Evolutionary conservation across 1,140 invertebrate species (phyloP), one percentile per base, ranked within the genome.

Genomic region (Trachymyrmex septentrionalis): DNA sequence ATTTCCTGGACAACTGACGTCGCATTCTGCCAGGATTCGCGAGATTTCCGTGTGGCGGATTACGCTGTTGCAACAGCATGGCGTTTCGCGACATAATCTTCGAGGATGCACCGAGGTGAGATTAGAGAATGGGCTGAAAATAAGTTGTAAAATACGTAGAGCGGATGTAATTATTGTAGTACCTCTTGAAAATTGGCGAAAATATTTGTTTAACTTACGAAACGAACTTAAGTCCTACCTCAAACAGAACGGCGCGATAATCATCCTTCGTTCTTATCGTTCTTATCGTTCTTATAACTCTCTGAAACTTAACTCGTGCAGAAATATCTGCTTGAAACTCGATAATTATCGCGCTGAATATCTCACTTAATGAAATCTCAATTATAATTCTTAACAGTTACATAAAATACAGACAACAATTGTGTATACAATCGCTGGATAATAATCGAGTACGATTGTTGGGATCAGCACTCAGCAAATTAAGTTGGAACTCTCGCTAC

Each of bases 1-100:
- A 71, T 81, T 59, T 44, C 50, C 78, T 30, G 64, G 53, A 71
- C 64, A 59, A 50, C 30, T 61, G 48, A 80, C 61, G 61, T 80
- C 76, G 78, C 50, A 53, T 85, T 24, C 81, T 24, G 69, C 55
- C 7, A 12, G 55, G 21, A 81, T 71, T 38, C 80, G 55, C 34
- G 80, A 72, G 55, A 64, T 85, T 85, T 59, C 44, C 24, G 38
- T 57, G 55, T 71, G 19, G 55, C 12, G 71, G 71, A 85, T 85
- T 85, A 76, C 14, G 57, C 19, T 30, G 78, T n/a, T 14, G 38
- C 48, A 48, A 7, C 55, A n/a, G n/a, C 21, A 10, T 34, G 7
- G 19, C 10, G 64, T 50, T 30, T 44, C n/a, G 55, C 55, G 57
- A 61, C 57, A 38, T 85, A 76, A 85, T 85, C 71, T 85, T 85